Conservation (phyloP, 2,797 vertebrate species). For the Geotrypetes seraphini region DNA sequence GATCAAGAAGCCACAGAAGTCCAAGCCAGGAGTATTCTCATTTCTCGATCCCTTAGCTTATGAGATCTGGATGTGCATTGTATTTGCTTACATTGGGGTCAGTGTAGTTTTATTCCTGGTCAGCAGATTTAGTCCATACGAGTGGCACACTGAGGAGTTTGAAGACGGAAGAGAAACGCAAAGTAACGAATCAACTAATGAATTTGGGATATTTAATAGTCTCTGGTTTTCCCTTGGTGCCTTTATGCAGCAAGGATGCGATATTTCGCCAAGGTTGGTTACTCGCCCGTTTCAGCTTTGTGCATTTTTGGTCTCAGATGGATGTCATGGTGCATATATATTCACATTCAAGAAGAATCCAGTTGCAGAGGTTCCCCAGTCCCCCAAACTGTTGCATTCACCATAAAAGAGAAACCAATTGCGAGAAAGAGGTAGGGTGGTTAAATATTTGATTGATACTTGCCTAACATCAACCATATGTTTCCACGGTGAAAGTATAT, state of each 20-base stretch:
- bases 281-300: slow-evolving; percentile 57
- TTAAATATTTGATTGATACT: slow-evolving; percentile 28
- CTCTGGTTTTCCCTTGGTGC: slow-evolving; percentile 86
- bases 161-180: slow-evolving; percentile 95
- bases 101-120: slow-evolving; percentile 98
- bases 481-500: slow-evolving; percentile 55
- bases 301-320: slow-evolving; percentile 63
- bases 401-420: slow-evolving; percentile 18
- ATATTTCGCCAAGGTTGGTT: slow-evolving; percentile 76
- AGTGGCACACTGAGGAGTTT: slow-evolving; percentile 98
- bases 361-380: slow-evolving; percentile 3
- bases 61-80: slow-evolving; percentile 99
- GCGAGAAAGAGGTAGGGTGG: slow-evolving; percentile 9
- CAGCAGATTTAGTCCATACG: slow-evolving; percentile 97
- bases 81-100: slow-evolving; percentile 98
- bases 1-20: slow-evolving; percentile 99
- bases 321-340: slow-evolving; percentile 59
- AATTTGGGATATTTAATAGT: slow-evolving; percentile 99
- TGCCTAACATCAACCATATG: slow-evolving; percentile 12
- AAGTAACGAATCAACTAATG: slow-evolving; percentile 97
- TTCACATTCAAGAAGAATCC: slow-evolving; percentile 36
- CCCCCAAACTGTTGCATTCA: slow-evolving; percentile 10
- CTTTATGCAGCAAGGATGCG: slow-evolving; percentile 77
- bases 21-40: slow-evolving; percentile 96
- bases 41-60: slow-evolving; percentile 97